Evolutionary conservation across 1,140 invertebrate species (phyloP).

Genomic region (Musca domestica): DNA sequence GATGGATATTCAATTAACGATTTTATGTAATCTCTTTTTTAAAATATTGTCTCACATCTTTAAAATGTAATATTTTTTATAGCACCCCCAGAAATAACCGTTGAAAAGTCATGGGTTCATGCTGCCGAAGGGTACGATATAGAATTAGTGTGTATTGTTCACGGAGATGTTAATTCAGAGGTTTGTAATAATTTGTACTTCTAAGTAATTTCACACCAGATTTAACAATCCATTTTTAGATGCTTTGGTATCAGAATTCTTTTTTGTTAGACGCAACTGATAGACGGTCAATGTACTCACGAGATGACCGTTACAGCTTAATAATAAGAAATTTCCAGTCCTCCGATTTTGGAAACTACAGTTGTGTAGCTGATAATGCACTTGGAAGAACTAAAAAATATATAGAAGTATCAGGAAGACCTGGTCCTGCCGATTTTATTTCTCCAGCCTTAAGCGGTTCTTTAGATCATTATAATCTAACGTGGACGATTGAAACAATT

Average conservation of each 20-base stretch:
- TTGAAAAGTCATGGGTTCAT: constrained; percentile 57
- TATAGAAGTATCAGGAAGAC: constrained; percentile 57
- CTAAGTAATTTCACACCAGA: not conserved
- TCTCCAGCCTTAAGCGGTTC: constrained; percentile 53
- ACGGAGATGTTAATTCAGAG: constrained; percentile 56
- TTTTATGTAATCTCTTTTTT: constrained; percentile 59
- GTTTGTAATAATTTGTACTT: constrained; percentile 40
- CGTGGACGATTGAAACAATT: constrained; percentile 61
- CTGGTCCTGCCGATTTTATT: constrained; percentile 56
- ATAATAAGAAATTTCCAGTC: constrained; percentile 59
- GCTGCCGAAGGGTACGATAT: constrained; percentile 57
- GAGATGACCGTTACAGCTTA: constrained; percentile 58
- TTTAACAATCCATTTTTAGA: constrained; percentile 40
- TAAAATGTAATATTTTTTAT: constrained; percentile 1
- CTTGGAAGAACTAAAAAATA: constrained; percentile 56
- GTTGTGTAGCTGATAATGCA: constrained; percentile 57
- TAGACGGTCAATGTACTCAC: constrained; percentile 58
- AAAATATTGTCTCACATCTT: not conserved
- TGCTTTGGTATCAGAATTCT: constrained; percentile 62
- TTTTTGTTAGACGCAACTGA: constrained; percentile 60
- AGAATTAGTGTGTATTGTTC: constrained; percentile 57
- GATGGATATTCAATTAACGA: constrained; percentile 60
- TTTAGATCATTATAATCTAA: constrained; percentile 58
- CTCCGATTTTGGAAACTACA: constrained; percentile 63
- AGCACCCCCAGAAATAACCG: constrained; percentile 58